Evolutionary conservation across 1,140 invertebrate species (phyloP).

Genomic region (Sipha flava): DNA sequence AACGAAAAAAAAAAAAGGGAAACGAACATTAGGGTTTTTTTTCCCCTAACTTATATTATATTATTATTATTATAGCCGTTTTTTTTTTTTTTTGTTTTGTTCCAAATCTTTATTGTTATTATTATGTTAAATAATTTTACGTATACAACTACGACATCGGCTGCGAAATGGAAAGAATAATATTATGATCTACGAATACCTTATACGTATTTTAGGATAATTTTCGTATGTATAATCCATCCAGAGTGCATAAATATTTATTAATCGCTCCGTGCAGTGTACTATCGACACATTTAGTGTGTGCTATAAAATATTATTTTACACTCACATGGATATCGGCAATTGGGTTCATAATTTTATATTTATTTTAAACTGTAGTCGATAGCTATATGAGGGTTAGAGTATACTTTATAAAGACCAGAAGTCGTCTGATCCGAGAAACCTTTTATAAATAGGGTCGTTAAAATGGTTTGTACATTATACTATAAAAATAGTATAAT

Average conservation of each 20-base stretch:
- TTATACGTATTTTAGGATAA: too few relatives aligned
- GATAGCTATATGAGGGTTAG: too few relatives aligned
- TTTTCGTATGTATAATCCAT: neutral
- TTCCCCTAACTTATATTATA: neutral
- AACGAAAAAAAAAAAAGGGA: neutral
- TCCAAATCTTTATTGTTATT: neutral
- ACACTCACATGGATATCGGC: too few relatives aligned
- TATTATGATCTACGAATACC: neutral
- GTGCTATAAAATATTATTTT: too few relatives aligned
- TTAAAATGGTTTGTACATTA: neutral
- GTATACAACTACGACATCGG: neutral
- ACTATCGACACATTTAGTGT: too few relatives aligned
- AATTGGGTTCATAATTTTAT: too few relatives aligned
- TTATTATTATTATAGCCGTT: neutral
- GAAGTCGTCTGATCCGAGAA: neutral
- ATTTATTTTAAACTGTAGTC: too few relatives aligned
- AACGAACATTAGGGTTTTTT: neutral
- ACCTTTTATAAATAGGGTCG: too few relatives aligned
- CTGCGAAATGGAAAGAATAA: neutral
- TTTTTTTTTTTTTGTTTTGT: constrained; percentile 4
- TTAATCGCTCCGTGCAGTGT: too few relatives aligned
- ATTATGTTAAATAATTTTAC: constrained; percentile 8
- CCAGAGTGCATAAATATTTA: neutral
- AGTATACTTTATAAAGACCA: too few relatives aligned
- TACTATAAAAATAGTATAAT: neutral